Conservation (phyloP, 2,888 invertebrate genomes). For the Trissonchulus sp. region DNA sequence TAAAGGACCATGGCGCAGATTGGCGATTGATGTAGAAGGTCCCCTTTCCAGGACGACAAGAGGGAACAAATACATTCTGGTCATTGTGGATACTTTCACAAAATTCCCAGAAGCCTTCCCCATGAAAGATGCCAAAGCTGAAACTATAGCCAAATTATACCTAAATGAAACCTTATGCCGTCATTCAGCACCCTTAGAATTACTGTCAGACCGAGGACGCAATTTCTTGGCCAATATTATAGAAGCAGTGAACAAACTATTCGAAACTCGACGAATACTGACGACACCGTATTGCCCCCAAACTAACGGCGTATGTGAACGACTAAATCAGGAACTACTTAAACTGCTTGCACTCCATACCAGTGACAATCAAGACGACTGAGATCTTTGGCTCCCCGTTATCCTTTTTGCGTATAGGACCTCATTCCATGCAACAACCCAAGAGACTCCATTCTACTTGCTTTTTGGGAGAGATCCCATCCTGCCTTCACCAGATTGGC, state of each 20-base stretch:
- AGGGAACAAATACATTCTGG: slow-evolving; percentile 39
- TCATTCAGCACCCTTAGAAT: background rate
- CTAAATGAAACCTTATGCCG: background rate
- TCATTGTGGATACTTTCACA: slow-evolving; percentile 36
- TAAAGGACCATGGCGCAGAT: slow-evolving; percentile 37
- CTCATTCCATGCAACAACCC: no score
- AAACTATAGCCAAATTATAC: slow-evolving; percentile 41
- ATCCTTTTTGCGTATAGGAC: no score
- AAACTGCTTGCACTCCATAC: no score
- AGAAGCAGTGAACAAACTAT: background rate
- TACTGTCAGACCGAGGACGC: slow-evolving; percentile 8
- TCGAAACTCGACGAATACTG: slow-evolving; percentile 6
- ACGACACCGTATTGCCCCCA: slow-evolving; percentile 18
- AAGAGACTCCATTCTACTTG: no score
- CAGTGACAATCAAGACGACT: no score
- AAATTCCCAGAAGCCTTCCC: slow-evolving; percentile 42
- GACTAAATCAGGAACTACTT: no score
- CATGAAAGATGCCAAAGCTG: slow-evolving; percentile 45
- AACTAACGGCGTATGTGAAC: slow-evolving; percentile 17
- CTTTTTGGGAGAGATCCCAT: no score
- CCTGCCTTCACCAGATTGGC: no score
- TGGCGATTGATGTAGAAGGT: slow-evolving; percentile 39
- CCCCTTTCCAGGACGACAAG: slow-evolving; percentile 35
- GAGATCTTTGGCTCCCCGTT: no score
- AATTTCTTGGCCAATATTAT: background rate